A percentile compares a stretch with the other conserved stretches of the same genome.
phyloP scores from a whole-genome alignment of 1,140 invertebrate genomes.

The Drosophila saltans region DNA sequence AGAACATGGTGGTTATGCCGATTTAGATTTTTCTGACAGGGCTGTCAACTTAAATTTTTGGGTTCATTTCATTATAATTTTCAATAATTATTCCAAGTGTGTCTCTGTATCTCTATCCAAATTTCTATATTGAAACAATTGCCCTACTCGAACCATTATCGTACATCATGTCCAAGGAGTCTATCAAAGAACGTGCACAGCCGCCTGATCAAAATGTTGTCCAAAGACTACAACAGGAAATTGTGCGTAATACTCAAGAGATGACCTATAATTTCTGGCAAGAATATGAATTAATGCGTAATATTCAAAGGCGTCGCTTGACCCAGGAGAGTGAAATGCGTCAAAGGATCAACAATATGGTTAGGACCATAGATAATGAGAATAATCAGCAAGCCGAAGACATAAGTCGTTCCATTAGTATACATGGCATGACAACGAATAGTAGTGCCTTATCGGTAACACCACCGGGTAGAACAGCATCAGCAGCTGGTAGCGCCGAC shows the following conservation, averaged over 20 bases:
- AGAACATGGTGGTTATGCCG: not conserved
- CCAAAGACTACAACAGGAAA: slow-evolving; percentile 36
- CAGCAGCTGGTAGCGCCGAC: too few relatives aligned
- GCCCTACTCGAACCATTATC: not conserved
- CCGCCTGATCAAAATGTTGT: slow-evolving; percentile 26
- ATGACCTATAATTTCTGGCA: slow-evolving; percentile 60
- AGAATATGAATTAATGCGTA: slow-evolving; percentile 56
- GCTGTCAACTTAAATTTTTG: not conserved
- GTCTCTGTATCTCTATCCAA: not conserved
- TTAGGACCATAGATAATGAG: slow-evolving; percentile 46
- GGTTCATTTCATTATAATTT: not conserved
- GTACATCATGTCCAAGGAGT: slow-evolving; percentile 38
- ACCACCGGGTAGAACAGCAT: not conserved
- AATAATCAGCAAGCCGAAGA: slow-evolving; percentile 42
- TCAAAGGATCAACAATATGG: slow-evolving; percentile 35
- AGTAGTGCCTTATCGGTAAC: not conserved
- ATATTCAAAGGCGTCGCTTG: slow-evolving; percentile 41
- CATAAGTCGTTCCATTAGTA: slow-evolving; percentile 55
- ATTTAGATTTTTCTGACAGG: not conserved
- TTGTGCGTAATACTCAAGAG: slow-evolving; percentile 40
- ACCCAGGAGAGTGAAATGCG: slow-evolving; percentile 27
- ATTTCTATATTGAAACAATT: slow-evolving; percentile 6
- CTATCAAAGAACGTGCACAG: not conserved
- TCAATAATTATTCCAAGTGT: not conserved
- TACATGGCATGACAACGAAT: slow-evolving; percentile 45